phyloP scores from a whole-genome alignment of 2,113 vertebrate genomes.

The Pampusana beccarii region DNA sequence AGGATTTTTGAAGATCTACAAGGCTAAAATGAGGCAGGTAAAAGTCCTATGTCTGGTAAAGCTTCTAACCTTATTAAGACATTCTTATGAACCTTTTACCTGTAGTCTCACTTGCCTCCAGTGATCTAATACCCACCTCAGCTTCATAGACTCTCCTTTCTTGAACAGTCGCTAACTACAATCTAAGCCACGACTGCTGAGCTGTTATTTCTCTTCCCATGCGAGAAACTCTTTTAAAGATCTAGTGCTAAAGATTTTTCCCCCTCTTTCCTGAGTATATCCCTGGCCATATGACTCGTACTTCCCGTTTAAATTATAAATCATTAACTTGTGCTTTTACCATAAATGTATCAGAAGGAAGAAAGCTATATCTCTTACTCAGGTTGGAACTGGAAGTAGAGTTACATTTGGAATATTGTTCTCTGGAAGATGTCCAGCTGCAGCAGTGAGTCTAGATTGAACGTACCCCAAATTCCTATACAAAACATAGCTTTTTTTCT shows the following conservation, averaged over 20 bases:
- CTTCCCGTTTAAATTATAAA: background rate
- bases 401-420: background rate
- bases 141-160: background rate
- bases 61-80: background rate
- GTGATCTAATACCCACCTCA: background rate
- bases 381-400: background rate
- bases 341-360: background rate
- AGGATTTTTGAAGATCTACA: background rate
- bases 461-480: background rate
- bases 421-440: background rate
- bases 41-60: background rate
- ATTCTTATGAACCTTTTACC: background rate
- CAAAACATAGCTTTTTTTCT: background rate
- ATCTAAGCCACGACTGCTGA: background rate
- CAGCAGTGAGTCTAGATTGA: background rate
- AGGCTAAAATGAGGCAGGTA: background rate
- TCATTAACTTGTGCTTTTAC: background rate
- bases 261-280: background rate
- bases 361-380: background rate
- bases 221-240: background rate
- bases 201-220: background rate
- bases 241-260: background rate
- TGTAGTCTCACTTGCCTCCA: background rate
- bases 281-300: fast-evolving
- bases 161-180: background rate